Evolutionary conservation across 1,140 invertebrate species (phyloP), one percentile per base, ranked within the genome.

Genomic region (Pseudobourletiella spinata): DNA sequence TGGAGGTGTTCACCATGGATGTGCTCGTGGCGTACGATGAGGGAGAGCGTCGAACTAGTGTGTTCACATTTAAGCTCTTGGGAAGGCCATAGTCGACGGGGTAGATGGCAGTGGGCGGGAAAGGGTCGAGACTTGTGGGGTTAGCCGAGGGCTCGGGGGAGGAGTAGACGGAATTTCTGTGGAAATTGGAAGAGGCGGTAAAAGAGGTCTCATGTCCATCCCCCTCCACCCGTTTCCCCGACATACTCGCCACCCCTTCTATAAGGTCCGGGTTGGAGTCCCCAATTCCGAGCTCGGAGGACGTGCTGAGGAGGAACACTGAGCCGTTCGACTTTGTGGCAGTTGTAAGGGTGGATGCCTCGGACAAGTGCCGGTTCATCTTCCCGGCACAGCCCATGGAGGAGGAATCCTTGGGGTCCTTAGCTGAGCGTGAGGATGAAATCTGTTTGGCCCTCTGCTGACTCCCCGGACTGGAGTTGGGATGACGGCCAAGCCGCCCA

Each of bases 61-160:
- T 73, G 68, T 78, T 76, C 66, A 79, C 64, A 50, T 67, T 76
- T 58, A 75, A 42, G 28, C 86, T 77, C 70, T 86, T 86, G 26
- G 52, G 86, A 15, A 88, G 74, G 54, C 87, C 88, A 65, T 87
- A 90, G 68, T 91, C 87, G 18, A 86, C 77, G 0, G 86, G 86
- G 72, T 87, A 89, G 0, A 85, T 86, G 55, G 44, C 28, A 35
- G 52, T 46, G 24, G 51, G 51, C n/a, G 54, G 56, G 60, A 42
- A 46, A n/a, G 52, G 68, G 28, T 69, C 58, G 16, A 60, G 46
- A 32, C 50, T 56, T 20, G 50, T 60, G 16, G 35, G 28, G 8
- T 43, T 28, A 1, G 59, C 32, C 1, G 55, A 22, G 29, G 32
- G 2, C 1, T 25, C 4, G 3, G 35, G 28, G 0, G 64, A 61